phyloP scores from a whole-genome alignment of 2,113 vertebrate species.

The Chascanopsetta lugubris region DNA sequence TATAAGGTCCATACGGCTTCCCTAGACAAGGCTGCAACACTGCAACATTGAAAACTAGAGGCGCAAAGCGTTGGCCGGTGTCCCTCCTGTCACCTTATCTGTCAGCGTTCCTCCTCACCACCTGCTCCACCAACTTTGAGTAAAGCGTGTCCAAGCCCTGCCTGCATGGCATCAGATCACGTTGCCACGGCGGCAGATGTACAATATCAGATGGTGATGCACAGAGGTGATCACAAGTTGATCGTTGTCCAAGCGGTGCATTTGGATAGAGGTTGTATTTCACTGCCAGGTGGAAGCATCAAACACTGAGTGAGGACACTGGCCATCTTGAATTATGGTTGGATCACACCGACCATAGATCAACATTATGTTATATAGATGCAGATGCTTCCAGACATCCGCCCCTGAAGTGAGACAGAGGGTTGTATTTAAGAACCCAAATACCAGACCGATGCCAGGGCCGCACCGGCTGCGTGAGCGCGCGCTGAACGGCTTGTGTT shows the following conservation, averaged over 20 bases:
- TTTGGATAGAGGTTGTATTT: conserved; percentile 19
- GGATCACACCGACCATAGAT: too few relatives aligned
- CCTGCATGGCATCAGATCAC: not conserved
- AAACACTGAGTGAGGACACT: not conserved
- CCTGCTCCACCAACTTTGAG: conserved; percentile 2
- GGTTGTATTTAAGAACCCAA: too few relatives aligned
- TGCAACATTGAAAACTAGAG: conserved; percentile 1
- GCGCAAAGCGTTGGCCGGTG: not conserved
- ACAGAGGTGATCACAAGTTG: conserved; percentile 21
- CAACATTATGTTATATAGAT: not conserved
- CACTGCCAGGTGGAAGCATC: conserved; percentile 9
- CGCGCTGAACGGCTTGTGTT: too few relatives aligned
- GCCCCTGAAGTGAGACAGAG: too few relatives aligned
- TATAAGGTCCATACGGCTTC: not conserved
- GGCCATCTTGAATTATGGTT: not conserved
- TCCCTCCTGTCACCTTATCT: not conserved
- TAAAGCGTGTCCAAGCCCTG: not conserved
- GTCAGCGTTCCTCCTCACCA: not conserved
- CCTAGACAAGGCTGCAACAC: not conserved
- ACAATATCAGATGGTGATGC: conserved; percentile 24
- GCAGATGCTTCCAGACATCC: too few relatives aligned
- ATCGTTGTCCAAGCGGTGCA: conserved; percentile 18
- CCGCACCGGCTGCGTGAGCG: too few relatives aligned
- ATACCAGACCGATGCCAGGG: too few relatives aligned
- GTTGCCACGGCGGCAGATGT: conserved; percentile 16